Evolutionary conservation across 2,888 invertebrate genomes (phyloP), one percentile per base, ranked within the genome.

Genomic region (Serrognathus titanus): DNA sequence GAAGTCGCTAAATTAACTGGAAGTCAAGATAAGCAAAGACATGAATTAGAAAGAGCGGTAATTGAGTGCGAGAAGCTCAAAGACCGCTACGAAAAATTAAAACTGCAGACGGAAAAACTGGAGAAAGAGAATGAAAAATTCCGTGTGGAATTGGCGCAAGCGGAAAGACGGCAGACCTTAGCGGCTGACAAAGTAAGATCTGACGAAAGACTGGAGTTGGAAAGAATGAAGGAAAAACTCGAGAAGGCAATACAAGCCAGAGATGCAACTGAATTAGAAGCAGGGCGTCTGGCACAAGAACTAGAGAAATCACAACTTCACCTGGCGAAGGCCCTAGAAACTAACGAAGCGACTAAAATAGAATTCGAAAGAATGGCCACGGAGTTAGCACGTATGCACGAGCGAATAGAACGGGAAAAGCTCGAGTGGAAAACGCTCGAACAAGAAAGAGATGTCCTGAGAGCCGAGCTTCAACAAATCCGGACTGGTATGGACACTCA

Each of bases 61-160:
- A 92, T 94, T 73, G 94, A 94, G 78, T 88, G 91, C 67, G 94
- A 94, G 73, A 94, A 94, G 79, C 85, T 92, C 61, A 84, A 91
- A 66, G 94, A 94, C 69, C 83, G 92, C 61, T 63, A 92, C 74
- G 94, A 94, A 72, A 92, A 92, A 78, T 79, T 92, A n/a, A 88
- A 88, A 69, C 75, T 84, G 54, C 85, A 86, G 63, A 82, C 85
- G 51, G 89, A 89, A 55, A 86, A 86, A 68, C 75, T 88, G 55
- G 88, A 89, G 68, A 85, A 85, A 66, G 91, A 92, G 72, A 89
- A 90, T 64, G 90, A 90, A 70, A 85, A 89, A 68, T 81, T 91
- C 69, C 84, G 88, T 66, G 79, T 87, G 54, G 90, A 90, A 69
- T 78, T 85, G 48, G 82, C 83, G 55, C 83, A 86, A 73, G 79